A percentile compares a stretch with the other conserved stretches of the same genome.
These are phyloP conservation scores for Papilio xuthus DNA, from an alignment of 1,140 invertebrate genomes.

Conservation along the genomic window DNA sequence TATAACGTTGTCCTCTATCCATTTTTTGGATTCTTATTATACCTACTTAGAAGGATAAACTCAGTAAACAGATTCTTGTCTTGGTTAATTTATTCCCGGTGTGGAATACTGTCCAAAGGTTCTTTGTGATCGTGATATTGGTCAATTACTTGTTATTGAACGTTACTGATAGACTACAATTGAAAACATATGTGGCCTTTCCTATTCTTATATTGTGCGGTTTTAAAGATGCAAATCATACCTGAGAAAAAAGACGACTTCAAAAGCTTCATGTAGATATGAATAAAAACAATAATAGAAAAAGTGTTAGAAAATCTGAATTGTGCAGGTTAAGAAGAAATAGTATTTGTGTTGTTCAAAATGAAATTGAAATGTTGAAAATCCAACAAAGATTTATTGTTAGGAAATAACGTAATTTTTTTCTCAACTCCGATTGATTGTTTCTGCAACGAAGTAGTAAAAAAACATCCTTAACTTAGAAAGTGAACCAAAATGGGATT, in stretches of 20 bases:
- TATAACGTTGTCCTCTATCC: slow-evolving; percentile 3
- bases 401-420: neutral
- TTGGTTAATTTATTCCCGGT: neutral
- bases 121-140: neutral
- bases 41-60: neutral
- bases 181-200: neutral
- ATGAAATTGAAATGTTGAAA: neutral
- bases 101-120: slow-evolving; percentile 1
- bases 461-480: neutral
- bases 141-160: slow-evolving; percentile 12
- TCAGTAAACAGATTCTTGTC: neutral
- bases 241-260: neutral
- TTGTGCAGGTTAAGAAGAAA: neutral
- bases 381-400: neutral
- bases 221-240: too few relatives aligned
- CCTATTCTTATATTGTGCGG: neutral
- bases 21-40: slow-evolving; percentile 25
- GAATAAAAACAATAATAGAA: neutral
- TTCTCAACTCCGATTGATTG: neutral
- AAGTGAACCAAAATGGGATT: neutral
- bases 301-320: too few relatives aligned
- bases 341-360: neutral
- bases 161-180: neutral
- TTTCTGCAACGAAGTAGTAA: neutral
- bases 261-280: neutral